A percentile compares a stretch with the other conserved stretches of the same genome.
Conservation (phyloP, 64 coral and sea anemone genomes). For the Montipora capricornis region DNA sequence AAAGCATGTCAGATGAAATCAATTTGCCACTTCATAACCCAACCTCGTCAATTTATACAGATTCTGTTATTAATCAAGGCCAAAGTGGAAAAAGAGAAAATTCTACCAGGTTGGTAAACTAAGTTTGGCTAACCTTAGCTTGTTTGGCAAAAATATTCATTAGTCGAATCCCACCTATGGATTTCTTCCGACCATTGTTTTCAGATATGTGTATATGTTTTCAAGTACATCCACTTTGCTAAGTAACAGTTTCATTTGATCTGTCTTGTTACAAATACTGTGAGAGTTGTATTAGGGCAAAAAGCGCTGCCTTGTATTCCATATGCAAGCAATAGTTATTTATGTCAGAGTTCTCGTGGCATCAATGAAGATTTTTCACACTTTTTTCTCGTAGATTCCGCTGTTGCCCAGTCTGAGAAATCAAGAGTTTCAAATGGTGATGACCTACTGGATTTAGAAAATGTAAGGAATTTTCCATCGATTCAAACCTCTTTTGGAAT, state of each 20-base stretch:
- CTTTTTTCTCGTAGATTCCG: not conserved
- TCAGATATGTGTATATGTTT: no score
- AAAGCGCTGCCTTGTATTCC: no score
- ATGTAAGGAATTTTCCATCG: not conserved
- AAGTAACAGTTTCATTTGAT: no score
- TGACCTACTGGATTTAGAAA: not conserved
- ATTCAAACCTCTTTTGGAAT: no score
- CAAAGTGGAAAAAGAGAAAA: constrained; percentile 19
- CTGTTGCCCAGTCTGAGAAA: not conserved
- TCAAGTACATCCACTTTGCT: no score
- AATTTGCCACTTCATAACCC: not conserved
- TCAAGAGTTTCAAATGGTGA: not conserved
- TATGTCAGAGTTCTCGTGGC: not conserved
- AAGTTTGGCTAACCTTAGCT: no score
- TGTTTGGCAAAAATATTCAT: no score
- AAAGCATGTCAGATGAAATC: not conserved
- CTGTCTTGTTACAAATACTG: not conserved
- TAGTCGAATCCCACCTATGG: no score
- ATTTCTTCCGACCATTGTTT: no score
- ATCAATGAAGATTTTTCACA: not conserved
- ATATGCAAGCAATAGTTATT: not conserved
- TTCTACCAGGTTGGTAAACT: not conserved
- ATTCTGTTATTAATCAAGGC: constrained; percentile 31
- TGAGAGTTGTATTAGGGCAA: no score
- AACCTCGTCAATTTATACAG: not conserved